phyloP scores from a whole-genome alignment of 2,888 invertebrate genomes.

The Conchocele bisecta region DNA sequence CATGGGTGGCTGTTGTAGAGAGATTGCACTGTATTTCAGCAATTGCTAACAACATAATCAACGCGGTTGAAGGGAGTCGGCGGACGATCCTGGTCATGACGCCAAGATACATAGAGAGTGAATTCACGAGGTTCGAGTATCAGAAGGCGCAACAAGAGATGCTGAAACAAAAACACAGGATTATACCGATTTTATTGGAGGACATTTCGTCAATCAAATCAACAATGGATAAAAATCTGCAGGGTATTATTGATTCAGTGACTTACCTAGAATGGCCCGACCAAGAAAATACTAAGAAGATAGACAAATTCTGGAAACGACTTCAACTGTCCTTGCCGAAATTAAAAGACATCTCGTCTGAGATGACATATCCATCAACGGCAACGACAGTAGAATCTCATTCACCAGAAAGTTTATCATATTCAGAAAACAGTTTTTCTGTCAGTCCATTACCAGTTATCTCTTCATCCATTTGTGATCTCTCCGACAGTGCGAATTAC shows the following conservation, averaged over 20 bases:
- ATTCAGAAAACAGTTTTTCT: too few relatives aligned
- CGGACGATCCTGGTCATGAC: constrained; percentile 72
- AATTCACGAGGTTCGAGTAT: constrained; percentile 74
- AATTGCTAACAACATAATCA: constrained; percentile 74
- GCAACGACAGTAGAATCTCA: too few relatives aligned
- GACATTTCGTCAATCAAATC: constrained; percentile 55
- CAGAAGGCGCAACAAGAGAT: constrained; percentile 75
- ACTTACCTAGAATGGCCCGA: constrained; percentile 72
- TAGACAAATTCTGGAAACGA: constrained; percentile 70
- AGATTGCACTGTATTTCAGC: constrained; percentile 65
- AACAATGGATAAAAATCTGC: constrained; percentile 65
- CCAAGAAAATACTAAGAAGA: constrained; percentile 31
- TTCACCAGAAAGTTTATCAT: too few relatives aligned
- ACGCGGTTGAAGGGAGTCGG: constrained; percentile 71
- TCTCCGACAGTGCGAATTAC: too few relatives aligned
- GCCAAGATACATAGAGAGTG: constrained; percentile 69
- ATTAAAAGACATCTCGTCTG: constrained; percentile 43
- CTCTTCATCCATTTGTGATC: too few relatives aligned
- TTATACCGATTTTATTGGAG: constrained; percentile 72
- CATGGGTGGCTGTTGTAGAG: too few relatives aligned
- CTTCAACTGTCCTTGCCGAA: constrained; percentile 71
- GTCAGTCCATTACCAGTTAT: background rate
- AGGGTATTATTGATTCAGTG: constrained; percentile 65
- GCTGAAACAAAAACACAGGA: constrained; percentile 71
- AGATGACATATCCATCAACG: background rate